Evolutionary conservation across 1,140 invertebrate genomes (phyloP).

Genomic region (Aphelinus certus): DNA sequence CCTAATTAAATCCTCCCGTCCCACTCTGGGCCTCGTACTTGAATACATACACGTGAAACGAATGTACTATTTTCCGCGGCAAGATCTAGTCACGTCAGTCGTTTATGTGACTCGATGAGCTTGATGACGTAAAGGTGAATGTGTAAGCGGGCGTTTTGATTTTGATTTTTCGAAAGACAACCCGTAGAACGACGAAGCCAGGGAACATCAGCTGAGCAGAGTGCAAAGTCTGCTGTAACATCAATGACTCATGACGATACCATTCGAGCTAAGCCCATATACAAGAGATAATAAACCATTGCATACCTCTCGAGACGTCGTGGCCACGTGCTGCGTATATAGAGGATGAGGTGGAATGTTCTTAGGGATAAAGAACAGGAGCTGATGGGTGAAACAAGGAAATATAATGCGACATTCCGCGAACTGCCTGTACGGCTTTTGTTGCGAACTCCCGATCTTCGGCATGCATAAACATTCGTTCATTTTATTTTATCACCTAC

Average conservation of each 20-base stretch:
- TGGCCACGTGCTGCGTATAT: slow-evolving; percentile 23
- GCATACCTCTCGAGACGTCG: slow-evolving; percentile 45
- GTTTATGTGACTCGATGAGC: no score
- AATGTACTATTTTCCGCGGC: no score
- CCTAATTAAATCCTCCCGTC: no score
- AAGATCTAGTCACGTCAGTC: no score
- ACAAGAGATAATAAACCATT: slow-evolving; percentile 56
- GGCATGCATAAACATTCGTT: neutral
- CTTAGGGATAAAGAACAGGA: neutral
- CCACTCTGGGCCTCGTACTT: no score
- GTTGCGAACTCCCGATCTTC: neutral
- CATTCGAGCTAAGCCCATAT: slow-evolving; percentile 49
- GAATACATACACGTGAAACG: no score
- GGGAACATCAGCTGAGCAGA: neutral
- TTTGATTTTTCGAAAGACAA: no score
- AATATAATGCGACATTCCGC: slow-evolving; percentile 1
- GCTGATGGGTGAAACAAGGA: neutral
- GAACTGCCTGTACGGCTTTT: neutral
- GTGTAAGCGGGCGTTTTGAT: no score
- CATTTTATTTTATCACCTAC: slow-evolving; percentile 18
- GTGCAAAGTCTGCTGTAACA: neutral
- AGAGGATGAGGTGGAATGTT: neutral
- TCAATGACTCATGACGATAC: slow-evolving; percentile 47
- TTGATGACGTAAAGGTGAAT: no score
- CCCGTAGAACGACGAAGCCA: no score